phyloP scores from a whole-genome alignment of 2,888 invertebrate species.

The Chrysolina americana region DNA sequence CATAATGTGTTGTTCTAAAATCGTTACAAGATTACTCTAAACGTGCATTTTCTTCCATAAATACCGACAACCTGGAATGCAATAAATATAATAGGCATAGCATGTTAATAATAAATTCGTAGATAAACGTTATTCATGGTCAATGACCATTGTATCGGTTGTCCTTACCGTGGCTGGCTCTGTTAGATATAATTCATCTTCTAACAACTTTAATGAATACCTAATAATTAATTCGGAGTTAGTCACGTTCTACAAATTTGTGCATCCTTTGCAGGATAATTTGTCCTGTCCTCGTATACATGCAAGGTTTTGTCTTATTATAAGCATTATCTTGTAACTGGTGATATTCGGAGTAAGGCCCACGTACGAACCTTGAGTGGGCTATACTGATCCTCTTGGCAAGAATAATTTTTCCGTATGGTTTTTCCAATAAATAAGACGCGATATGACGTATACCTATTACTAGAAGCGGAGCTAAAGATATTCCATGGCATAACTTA shows the following conservation, averaged over 20 bases:
- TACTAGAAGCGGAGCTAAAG: too few species aligned
- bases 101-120: background rate
- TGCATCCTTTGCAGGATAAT: slow-evolving; percentile 16
- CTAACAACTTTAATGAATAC: slow-evolving; percentile 3
- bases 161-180: slow-evolving; percentile 7
- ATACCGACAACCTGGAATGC: background rate
- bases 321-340: background rate
- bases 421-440: too few species aligned
- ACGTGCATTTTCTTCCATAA: background rate
- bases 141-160: slow-evolving; percentile 7
- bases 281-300: background rate
- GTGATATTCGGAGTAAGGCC: background rate
- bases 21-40: background rate
- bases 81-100: background rate
- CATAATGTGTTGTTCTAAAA: too few species aligned
- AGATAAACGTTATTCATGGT: background rate
- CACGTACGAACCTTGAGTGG: too few species aligned
- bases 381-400: too few species aligned
- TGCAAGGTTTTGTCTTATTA: slow-evolving; percentile 6
- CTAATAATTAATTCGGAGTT: background rate
- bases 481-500: too few species aligned
- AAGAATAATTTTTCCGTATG: too few species aligned
- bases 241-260: slow-evolving; percentile 6
- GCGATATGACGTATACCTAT: too few species aligned
- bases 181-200: background rate